These are phyloP conservation scores for Epizoanthus rinbou DNA, from an alignment of 92 coral and sea anemone genomes.

Conservation along the genomic window DNA sequence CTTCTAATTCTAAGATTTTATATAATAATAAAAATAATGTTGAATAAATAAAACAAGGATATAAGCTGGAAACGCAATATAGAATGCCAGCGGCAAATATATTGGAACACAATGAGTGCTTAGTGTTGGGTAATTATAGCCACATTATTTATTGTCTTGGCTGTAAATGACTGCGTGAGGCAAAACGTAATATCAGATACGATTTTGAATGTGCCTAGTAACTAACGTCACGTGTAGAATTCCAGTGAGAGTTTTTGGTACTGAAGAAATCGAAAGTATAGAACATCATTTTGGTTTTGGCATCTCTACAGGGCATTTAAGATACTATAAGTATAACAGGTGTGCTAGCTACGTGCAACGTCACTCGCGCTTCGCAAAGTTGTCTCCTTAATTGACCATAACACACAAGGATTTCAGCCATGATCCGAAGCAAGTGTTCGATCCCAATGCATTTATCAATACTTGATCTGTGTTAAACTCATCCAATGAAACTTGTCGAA, in stretches of 20 bases:
- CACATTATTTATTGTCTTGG: background rate
- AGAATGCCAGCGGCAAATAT: background rate
- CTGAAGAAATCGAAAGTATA: background rate
- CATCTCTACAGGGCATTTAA: too few species aligned
- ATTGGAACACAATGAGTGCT: background rate
- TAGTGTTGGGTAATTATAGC: background rate
- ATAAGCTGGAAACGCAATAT: background rate
- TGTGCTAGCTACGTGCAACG: too few species aligned
- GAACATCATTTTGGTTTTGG: too few species aligned
- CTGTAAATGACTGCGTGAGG: background rate
- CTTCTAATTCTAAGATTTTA: too few species aligned
- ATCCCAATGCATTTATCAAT: too few species aligned
- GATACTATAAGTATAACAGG: too few species aligned
- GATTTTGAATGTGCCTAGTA: background rate
- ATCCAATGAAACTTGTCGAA: background rate
- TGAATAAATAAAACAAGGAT: background rate
- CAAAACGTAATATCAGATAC: background rate
- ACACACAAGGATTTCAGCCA: too few species aligned
- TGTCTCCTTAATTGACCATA: too few species aligned
- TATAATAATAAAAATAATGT: background rate
- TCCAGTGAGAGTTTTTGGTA: background rate
- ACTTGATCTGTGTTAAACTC: too few species aligned
- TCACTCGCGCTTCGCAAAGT: too few species aligned
- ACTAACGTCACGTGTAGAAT: background rate
- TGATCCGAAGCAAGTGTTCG: too few species aligned